A percentile compares a stretch with the other conserved stretches of the same genome.
Evolutionary conservation across 1,140 invertebrate genomes (phyloP).

Genomic region (Drusus annulatus): DNA sequence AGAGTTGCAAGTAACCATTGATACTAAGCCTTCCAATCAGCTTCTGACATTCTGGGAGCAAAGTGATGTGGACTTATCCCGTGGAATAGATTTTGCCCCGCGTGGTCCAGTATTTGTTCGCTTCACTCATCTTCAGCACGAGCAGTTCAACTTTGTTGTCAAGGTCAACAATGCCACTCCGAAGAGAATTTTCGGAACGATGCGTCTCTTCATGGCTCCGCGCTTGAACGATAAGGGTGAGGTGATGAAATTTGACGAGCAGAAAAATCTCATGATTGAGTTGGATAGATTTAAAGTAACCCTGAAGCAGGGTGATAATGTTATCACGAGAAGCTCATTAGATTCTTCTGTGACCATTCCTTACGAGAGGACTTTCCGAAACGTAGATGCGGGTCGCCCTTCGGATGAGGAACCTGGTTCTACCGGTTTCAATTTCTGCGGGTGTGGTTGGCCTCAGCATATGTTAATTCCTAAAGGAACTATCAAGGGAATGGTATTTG

Average conservation of each 20-base stretch:
- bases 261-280: constrained; percentile 82
- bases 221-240: constrained; percentile 79
- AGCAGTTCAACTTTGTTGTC: constrained; percentile 78
- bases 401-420: constrained; percentile 66
- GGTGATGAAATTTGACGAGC: constrained; percentile 76
- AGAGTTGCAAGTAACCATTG: constrained; percentile 70
- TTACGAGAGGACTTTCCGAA: constrained; percentile 80
- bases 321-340: constrained; percentile 73
- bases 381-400: constrained; percentile 71
- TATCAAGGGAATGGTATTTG: constrained; percentile 76
- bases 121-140: constrained; percentile 83
- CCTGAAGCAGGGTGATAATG: constrained; percentile 77
- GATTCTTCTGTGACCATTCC: constrained; percentile 83
- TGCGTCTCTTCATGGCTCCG: constrained; percentile 83
- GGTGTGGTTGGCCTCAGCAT: constrained; percentile 91
- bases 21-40: constrained; percentile 69
- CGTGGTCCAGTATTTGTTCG: constrained; percentile 78
- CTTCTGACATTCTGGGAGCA: constrained; percentile 82
- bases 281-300: constrained; percentile 80
- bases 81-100: constrained; percentile 84
- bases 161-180: constrained; percentile 73
- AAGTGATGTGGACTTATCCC: constrained; percentile 80
- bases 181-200: constrained; percentile 74
- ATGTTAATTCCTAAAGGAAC: constrained; percentile 85
- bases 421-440: constrained; percentile 83